These are phyloP conservation scores for Gracilinanus agilis DNA, from an alignment of 2,113 vertebrate species.

Conservation along the genomic window DNA sequence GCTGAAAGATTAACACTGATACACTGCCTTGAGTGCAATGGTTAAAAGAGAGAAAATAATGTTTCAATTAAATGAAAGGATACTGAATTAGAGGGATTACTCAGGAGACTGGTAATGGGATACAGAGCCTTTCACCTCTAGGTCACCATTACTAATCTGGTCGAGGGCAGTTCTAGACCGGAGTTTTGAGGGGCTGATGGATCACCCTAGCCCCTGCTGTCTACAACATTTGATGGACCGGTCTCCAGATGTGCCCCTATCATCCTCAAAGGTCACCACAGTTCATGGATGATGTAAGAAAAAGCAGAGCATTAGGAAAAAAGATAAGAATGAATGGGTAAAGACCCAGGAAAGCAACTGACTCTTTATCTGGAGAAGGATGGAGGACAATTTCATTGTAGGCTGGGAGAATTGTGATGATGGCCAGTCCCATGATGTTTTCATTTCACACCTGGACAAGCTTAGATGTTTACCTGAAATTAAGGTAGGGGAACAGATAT, in stretches of 20 bases:
- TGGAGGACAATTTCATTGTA: neutral
- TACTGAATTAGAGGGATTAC: conserved; percentile 80
- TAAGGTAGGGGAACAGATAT: neutral
- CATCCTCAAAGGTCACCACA: conserved; percentile 68
- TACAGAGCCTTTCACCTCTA: conserved; percentile 76
- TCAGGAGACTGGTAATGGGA: conserved; percentile 78
- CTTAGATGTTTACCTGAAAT: neutral
- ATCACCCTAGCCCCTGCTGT: conserved; percentile 74
- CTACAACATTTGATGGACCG: conserved; percentile 73
- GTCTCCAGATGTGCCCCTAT: conserved; percentile 57
- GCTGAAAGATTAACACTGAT: conserved; percentile 78
- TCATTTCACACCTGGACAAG: neutral
- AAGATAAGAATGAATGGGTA: neutral
- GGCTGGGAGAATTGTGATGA: neutral
- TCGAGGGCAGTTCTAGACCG: conserved; percentile 74
- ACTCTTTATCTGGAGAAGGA: neutral
- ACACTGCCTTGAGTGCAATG: conserved; percentile 72
- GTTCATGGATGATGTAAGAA: conserved; percentile 64
- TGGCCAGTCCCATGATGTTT: neutral
- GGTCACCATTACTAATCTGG: conserved; percentile 77
- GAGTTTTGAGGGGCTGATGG: conserved; percentile 74
- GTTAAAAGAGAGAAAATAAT: conserved; percentile 80
- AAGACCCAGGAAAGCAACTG: neutral
- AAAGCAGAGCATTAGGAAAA: conserved; percentile 34
- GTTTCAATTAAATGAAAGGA: conserved; percentile 81